These are phyloP conservation scores for Euphydryas editha DNA, from an alignment of 2,888 invertebrate genomes.

Conservation along the genomic window DNA sequence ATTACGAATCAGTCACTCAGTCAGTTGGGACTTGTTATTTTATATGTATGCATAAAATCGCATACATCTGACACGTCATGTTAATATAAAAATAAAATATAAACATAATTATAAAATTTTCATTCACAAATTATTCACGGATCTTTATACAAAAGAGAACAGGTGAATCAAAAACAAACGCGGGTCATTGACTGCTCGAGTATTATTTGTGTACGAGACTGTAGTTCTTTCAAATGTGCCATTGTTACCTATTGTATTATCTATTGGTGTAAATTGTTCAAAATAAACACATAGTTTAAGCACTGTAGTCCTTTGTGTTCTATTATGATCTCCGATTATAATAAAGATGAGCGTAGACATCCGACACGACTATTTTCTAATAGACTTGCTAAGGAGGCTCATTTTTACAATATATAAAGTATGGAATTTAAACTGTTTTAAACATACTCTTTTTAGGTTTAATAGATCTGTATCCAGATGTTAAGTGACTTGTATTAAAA, in stretches of 20 bases:
- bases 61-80: constrained; percentile 13
- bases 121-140: constrained; percentile 41
- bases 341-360: constrained; percentile 49
- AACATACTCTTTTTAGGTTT: constrained; percentile 10
- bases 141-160: constrained; percentile 45
- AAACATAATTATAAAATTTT: constrained; percentile 33
- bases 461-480: constrained; percentile 7
- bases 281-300: constrained; percentile 64
- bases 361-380: constrained; percentile 19
- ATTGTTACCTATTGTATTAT: constrained; percentile 66
- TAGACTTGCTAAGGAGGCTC: constrained; percentile 3
- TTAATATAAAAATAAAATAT: constrained; percentile 26
- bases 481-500: not conserved
- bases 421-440: not conserved
- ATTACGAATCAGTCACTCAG: too few relatives aligned
- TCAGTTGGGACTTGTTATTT: not conserved
- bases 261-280: constrained; percentile 62
- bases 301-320: constrained; percentile 57
- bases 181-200: constrained; percentile 63
- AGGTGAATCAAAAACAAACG: constrained; percentile 49
- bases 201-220: constrained; percentile 60
- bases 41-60: not conserved
- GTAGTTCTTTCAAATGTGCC: constrained; percentile 66
- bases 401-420: constrained; percentile 2
- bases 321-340: constrained; percentile 66